phyloP scores from a whole-genome alignment of 1,140 invertebrate species.

The Hestina assimilis region DNA sequence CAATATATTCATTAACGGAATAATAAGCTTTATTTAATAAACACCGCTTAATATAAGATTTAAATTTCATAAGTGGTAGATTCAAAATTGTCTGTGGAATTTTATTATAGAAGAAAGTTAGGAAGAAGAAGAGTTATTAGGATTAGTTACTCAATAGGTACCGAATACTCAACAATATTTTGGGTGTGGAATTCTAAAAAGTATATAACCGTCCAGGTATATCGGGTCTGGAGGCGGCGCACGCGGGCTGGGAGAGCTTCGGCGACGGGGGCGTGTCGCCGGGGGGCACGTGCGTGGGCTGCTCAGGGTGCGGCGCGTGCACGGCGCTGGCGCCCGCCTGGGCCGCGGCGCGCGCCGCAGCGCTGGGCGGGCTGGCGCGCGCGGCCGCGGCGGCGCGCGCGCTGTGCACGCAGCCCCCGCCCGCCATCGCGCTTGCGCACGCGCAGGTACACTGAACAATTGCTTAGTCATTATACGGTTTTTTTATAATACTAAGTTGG shows the following conservation, averaged over 20 bases:
- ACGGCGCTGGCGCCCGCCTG: conserved; percentile 80
- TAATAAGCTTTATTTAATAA: no score
- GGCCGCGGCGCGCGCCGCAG: conserved; percentile 88
- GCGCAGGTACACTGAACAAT: conserved; percentile 66
- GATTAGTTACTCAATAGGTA: no score
- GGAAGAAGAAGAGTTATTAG: no score
- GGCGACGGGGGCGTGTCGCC: conserved; percentile 84
- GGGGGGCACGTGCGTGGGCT: conserved; percentile 81
- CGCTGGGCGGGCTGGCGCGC: conserved; percentile 87
- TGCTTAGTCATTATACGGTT: background rate
- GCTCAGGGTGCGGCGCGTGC: conserved; percentile 79
- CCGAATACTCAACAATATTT: no score
- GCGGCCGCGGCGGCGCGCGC: conserved; percentile 89
- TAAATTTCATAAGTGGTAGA: no score
- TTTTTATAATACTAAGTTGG: no score
- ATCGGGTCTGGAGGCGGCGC: conserved; percentile 42
- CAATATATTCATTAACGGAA: no score
- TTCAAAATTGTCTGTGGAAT: no score
- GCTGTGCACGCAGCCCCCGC: conserved; percentile 93
- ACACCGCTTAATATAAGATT: no score
- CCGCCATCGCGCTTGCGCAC: conserved; percentile 92
- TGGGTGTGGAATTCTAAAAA: background rate
- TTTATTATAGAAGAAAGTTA: no score
- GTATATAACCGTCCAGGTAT: conserved; percentile 37
- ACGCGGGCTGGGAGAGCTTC: conserved; percentile 40